Conservation (phyloP, 2,888 invertebrate genomes). For the Lochmaea capreae region DNA sequence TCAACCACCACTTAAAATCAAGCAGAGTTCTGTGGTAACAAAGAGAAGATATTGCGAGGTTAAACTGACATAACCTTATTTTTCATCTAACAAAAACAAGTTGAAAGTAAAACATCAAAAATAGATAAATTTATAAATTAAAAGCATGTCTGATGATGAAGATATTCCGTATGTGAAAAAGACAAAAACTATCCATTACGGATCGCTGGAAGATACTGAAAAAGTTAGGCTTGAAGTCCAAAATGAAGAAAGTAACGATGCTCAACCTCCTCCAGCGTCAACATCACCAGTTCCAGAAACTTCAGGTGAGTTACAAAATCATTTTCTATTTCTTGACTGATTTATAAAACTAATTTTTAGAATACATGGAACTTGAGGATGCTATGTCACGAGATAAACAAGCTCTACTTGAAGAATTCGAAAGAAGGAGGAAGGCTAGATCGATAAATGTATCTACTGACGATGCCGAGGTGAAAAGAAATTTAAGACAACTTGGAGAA, state of each 20-base stretch:
- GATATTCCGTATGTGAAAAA: slow-evolving; percentile 81
- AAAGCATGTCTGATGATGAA: slow-evolving; percentile 84
- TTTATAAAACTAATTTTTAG: slow-evolving; percentile 60
- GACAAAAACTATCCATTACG: slow-evolving; percentile 85
- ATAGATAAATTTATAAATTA: neutral
- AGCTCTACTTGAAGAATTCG: slow-evolving; percentile 95
- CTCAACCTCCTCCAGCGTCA: slow-evolving; percentile 69
- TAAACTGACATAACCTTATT: neutral
- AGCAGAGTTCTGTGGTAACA: neutral
- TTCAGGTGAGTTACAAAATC: slow-evolving; percentile 66
- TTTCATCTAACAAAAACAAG: neutral
- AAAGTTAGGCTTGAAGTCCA: slow-evolving; percentile 73
- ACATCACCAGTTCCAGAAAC: slow-evolving; percentile 75
- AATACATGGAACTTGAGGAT: slow-evolving; percentile 89
- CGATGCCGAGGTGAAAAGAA: slow-evolving; percentile 94
- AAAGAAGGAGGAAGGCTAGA: slow-evolving; percentile 90
- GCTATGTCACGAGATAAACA: slow-evolving; percentile 90
- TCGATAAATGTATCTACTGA: slow-evolving; percentile 98
- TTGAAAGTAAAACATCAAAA: neutral
- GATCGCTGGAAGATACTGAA: slow-evolving; percentile 89
- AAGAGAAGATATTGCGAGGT: neutral
- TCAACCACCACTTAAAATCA: neutral
- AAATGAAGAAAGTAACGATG: slow-evolving; percentile 69
- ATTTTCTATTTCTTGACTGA: slow-evolving; percentile 30
- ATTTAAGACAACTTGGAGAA: slow-evolving; percentile 91